Evolutionary conservation across 2,797 vertebrate genomes (phyloP).

Genomic region (Myotis myotis): DNA sequence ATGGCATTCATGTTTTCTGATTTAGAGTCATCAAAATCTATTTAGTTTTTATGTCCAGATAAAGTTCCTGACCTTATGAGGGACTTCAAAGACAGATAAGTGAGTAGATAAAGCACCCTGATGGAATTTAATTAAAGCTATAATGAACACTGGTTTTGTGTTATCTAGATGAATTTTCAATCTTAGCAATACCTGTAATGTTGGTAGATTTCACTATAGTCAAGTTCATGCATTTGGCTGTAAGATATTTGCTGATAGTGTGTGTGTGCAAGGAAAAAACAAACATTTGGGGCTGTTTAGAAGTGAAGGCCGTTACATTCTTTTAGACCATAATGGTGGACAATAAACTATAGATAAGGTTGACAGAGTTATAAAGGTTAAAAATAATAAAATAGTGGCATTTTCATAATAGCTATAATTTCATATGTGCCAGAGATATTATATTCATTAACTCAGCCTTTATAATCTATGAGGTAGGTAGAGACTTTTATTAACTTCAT

Average conservation of each 20-base stretch:
- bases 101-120: slow-evolving; percentile 63
- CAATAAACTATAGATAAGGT: neutral
- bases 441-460: neutral
- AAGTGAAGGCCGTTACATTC: neutral
- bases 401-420: neutral
- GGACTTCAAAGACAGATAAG: slow-evolving; percentile 72
- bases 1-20: slow-evolving; percentile 65
- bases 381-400: neutral
- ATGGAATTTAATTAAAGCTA: slow-evolving; percentile 77
- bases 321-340: neutral
- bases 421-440: neutral
- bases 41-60: slow-evolving; percentile 73
- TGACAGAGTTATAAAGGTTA: neutral
- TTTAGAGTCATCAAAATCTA: slow-evolving; percentile 67
- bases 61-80: slow-evolving; percentile 67
- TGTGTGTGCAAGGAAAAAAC: neutral
- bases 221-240: neutral
- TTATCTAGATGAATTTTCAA: slow-evolving; percentile 67
- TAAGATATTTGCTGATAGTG: neutral
- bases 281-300: neutral
- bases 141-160: slow-evolving; percentile 68
- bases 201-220: slow-evolving; percentile 54
- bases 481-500: neutral
- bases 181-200: slow-evolving; percentile 45
- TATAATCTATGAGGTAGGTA: neutral